Conservation (phyloP, 1,140 invertebrate species). For the Sitobion miscanthi region DNA sequence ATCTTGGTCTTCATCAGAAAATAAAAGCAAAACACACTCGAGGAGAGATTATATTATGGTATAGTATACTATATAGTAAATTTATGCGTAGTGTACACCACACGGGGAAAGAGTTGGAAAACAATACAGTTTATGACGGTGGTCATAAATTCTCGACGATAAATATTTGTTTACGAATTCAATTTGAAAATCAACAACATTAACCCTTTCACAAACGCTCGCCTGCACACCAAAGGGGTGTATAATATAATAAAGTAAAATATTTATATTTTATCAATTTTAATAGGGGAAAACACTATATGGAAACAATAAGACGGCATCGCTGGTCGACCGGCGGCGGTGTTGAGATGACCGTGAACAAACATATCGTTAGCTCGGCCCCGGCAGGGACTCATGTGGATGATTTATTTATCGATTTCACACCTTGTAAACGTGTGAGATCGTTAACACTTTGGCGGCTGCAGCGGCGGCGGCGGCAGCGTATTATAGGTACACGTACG, state of each 20-base stretch:
- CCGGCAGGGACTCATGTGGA: background rate
- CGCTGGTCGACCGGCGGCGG: background rate
- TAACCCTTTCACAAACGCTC: background rate
- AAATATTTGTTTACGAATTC: constrained; percentile 30
- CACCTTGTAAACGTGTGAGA: constrained; percentile 28
- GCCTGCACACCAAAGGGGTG: background rate
- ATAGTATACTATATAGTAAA: no score
- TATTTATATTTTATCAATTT: constrained; percentile 20
- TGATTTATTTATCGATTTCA: constrained; percentile 31
- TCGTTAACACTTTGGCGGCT: constrained; percentile 22
- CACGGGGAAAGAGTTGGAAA: no score
- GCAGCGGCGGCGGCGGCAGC: background rate
- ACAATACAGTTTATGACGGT: background rate
- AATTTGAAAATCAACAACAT: background rate
- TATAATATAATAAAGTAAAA: background rate
- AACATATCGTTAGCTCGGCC: background rate
- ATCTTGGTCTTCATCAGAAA: no score
- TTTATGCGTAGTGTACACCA: no score
- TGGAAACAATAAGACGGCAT: background rate
- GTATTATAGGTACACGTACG: background rate
- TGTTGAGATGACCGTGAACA: background rate
- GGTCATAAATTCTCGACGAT: background rate
- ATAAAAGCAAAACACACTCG: no score
- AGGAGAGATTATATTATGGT: no score
- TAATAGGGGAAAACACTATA: background rate